These are phyloP conservation scores for Dendrocincla tyrannina DNA, from an alignment of 2,797 vertebrate genomes.

Conservation along the genomic window DNA sequence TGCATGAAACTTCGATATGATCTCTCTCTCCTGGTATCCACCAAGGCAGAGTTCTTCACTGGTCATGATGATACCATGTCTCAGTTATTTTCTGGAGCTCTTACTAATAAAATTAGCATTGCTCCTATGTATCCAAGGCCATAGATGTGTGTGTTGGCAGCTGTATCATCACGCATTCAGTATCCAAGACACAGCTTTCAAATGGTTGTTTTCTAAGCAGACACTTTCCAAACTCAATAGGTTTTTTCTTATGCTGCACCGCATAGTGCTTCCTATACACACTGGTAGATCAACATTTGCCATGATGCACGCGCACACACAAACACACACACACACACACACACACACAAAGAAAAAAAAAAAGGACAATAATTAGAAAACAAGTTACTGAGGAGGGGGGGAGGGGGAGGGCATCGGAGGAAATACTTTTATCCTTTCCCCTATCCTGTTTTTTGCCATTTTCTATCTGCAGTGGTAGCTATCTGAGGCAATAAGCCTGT, in stretches of 20 bases:
- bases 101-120: background rate
- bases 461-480: background rate
- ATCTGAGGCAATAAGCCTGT: background rate
- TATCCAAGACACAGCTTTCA: background rate
- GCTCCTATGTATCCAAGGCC: background rate
- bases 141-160: background rate
- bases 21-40: background rate
- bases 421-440: background rate
- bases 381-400: background rate
- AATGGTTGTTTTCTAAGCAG: background rate
- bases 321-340: background rate
- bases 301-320: background rate
- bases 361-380: background rate
- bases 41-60: background rate
- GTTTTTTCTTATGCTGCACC: background rate
- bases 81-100: background rate
- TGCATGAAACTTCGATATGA: background rate
- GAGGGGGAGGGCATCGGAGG: no score
- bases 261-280: rapidly evolving
- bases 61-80: background rate
- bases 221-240: background rate
- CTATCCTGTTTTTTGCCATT: background rate
- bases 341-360: no score
- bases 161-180: background rate
- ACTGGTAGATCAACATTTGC: background rate